A percentile compares a stretch with the other conserved stretches of the same genome.
These are phyloP conservation scores for Penelope pileata DNA, from an alignment of 2,113 vertebrate species.

Conservation along the genomic window DNA sequence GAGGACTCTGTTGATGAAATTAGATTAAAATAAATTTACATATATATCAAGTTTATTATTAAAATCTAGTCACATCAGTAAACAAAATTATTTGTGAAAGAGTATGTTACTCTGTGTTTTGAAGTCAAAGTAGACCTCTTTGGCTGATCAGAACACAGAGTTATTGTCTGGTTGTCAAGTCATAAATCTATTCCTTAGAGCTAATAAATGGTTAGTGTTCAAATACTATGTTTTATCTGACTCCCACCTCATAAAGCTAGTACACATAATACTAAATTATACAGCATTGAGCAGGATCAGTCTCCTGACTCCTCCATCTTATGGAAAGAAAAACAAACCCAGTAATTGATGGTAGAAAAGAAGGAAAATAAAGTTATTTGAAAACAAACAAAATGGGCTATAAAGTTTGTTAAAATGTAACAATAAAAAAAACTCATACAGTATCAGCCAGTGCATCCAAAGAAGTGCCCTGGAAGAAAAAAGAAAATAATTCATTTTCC, in stretches of 20 bases:
- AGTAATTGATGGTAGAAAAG: slow-evolving; percentile 74
- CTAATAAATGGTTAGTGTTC: slow-evolving; percentile 78
- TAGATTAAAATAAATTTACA: slow-evolving; percentile 85
- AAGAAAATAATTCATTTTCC: slow-evolving; percentile 67
- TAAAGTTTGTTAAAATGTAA: slow-evolving; percentile 82
- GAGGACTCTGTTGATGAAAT: slow-evolving; percentile 76
- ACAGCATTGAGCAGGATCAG: slow-evolving; percentile 63
- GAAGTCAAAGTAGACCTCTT: slow-evolving; percentile 71
- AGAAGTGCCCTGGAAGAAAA: slow-evolving; percentile 30
- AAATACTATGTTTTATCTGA: slow-evolving; percentile 73
- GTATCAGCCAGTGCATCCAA: neutral
- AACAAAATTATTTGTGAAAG: slow-evolving; percentile 77
- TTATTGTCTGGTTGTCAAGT: slow-evolving; percentile 77
- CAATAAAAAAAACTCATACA: slow-evolving; percentile 60
- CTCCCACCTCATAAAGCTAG: slow-evolving; percentile 72
- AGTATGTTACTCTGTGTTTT: slow-evolving; percentile 45
- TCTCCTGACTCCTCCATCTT: slow-evolving; percentile 67
- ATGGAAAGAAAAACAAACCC: slow-evolving; percentile 44
- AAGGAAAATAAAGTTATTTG: slow-evolving; percentile 79
- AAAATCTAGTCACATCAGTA: slow-evolving; percentile 78
- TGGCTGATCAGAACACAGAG: slow-evolving; percentile 76
- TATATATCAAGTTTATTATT: slow-evolving; percentile 85
- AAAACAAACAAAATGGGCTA: slow-evolving; percentile 81
- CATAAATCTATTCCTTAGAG: slow-evolving; percentile 76
- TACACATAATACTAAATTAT: slow-evolving; percentile 74